A percentile compares a stretch with the other conserved stretches of the same genome.
Conservation (phyloP, 1,140 invertebrate species). For the Chlorops oryzae region DNA sequence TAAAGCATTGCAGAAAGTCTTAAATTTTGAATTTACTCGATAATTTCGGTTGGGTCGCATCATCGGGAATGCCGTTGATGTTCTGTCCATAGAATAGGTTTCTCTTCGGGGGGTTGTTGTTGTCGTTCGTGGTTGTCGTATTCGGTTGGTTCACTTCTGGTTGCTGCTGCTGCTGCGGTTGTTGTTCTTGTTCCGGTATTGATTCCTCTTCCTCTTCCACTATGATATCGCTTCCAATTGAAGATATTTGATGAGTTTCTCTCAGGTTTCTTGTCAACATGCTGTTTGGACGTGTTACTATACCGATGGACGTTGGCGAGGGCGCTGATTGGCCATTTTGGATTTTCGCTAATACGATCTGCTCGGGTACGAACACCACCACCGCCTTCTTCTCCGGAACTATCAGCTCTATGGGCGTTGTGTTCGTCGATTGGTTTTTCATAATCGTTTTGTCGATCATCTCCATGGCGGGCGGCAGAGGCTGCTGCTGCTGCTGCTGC, state of each 20-base stretch:
- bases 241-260: slow-evolving; percentile 21
- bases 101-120: slow-evolving; percentile 30
- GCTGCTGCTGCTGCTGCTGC: slow-evolving; percentile 8
- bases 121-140: not conserved
- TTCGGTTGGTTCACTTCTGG: not conserved
- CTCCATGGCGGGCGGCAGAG: slow-evolving; percentile 11
- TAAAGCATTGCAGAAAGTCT: too few species aligned
- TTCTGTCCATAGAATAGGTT: slow-evolving; percentile 27
- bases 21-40: too few species aligned
- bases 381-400: too few species aligned
- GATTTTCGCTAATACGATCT: too few species aligned
- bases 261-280: not conserved
- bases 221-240: slow-evolving; percentile 44
- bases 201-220: slow-evolving; percentile 41
- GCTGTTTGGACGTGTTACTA: slow-evolving; percentile 2
- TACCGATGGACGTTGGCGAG: not conserved
- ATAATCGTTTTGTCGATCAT: slow-evolving; percentile 2
- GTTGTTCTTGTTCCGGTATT: slow-evolving; percentile 5
- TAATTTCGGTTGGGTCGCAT: too few species aligned
- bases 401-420: not conserved
- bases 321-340: too few species aligned
- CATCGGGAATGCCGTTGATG: slow-evolving; percentile 21
- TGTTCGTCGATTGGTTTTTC: not conserved
- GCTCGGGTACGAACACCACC: not conserved
- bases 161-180: slow-evolving; percentile 14